Evolutionary conservation across 2,888 invertebrate species (phyloP), one percentile per base, ranked within the genome.

Genomic region (Rhagium mordax): DNA sequence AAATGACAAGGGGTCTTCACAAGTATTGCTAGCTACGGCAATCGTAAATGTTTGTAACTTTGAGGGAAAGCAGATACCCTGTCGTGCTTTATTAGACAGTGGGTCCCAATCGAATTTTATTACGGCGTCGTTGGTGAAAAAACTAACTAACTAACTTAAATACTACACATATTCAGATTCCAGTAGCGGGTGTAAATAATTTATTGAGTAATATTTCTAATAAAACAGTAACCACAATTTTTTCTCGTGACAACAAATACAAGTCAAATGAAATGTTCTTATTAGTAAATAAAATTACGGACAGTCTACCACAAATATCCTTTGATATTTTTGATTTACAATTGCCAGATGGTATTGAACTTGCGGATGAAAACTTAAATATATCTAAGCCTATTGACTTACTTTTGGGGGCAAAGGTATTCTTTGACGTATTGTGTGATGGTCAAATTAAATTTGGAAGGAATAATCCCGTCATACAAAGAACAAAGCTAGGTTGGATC

Each of bases 401-500:
- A 10, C 16, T 60, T 5, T 60, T 68, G 18, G 68, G 68, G 1
- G 59, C 59, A 6, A 49, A 47, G 3, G 21, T 68, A 60, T 68
- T 68, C n/a, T 68, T 49, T 8, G 59, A 59, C 8, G 20, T 68
- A 8, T 7, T 68, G 27, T 59, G 59, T n/a, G 16, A 13, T 0
- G 66, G 53, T 2, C 53, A 51, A 18, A 20, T 53, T 18, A 48
- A 60, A 49, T 1, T 29, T 7, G 27, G 27, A 13, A 27, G 10
- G 51, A 59, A 68, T 16, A 15, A 2, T 0, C 59, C 68, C 3
- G 18, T 68, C 3, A 7, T 68, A 0, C 59, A 68, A 49, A 21
- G 60, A 27, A 60, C 59, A 7, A 68, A 27, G 13, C 29, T 68
- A 0, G 60, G 68, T 7, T 68, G 68, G 68, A 68, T 68, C 7